Conservation (phyloP, 1,140 invertebrate genomes). For the Ctenoplectra terminalis region DNA sequence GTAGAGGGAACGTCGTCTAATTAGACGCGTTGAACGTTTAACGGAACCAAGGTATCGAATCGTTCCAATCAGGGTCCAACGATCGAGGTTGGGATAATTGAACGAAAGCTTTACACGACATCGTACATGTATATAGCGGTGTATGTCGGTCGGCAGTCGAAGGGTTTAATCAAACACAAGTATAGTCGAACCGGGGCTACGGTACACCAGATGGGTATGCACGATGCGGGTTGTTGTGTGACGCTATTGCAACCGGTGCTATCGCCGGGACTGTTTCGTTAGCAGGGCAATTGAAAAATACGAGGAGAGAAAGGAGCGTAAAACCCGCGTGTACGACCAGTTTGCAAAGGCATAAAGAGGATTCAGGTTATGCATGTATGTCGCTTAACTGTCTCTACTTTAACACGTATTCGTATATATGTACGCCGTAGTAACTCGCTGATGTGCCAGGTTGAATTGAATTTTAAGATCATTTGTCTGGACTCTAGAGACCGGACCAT, state of each 20-base stretch:
- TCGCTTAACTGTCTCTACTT: constrained; percentile 15
- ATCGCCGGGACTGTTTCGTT: constrained; percentile 66
- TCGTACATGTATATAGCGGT: constrained; percentile 53
- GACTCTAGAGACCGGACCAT: not conserved
- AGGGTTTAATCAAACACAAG: constrained; percentile 71
- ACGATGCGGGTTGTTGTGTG: constrained; percentile 46
- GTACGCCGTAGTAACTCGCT: not conserved
- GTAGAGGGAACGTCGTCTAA: constrained; percentile 54
- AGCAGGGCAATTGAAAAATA: constrained; percentile 69
- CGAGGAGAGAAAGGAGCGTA: constrained; percentile 48
- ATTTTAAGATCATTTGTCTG: constrained; percentile 6
- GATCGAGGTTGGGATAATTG: constrained; percentile 36
- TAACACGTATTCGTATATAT: not conserved
- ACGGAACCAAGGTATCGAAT: constrained; percentile 65
- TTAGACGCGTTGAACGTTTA: constrained; percentile 61
- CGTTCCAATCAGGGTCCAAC: constrained; percentile 59
- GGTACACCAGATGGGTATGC: constrained; percentile 50
- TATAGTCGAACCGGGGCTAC: constrained; percentile 32
- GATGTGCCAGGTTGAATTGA: not conserved
- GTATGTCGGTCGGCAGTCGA: constrained; percentile 52
- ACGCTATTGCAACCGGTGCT: constrained; percentile 66
- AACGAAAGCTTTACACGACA: constrained; percentile 63
- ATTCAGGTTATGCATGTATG: constrained; percentile 24
- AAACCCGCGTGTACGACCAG: constrained; percentile 34
- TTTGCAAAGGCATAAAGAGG: constrained; percentile 43